A percentile compares a stretch with the other conserved stretches of the same genome.
These are phyloP conservation scores for Napeogenes sylphis DNA, from an alignment of 2,888 invertebrate genomes.

Conservation along the genomic window DNA sequence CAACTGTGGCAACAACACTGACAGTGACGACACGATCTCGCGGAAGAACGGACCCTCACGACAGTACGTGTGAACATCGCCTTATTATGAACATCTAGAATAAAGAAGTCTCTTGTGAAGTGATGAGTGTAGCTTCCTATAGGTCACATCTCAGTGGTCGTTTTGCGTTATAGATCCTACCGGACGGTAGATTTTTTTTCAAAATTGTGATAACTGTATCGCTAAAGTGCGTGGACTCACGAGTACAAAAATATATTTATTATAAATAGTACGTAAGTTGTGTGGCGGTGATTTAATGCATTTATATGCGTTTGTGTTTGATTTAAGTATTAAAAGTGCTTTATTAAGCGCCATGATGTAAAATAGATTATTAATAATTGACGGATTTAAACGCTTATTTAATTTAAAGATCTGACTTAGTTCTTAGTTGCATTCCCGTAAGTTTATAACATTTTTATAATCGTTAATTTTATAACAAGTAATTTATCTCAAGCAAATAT, in stretches of 20 bases:
- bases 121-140: not conserved
- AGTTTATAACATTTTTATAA: not conserved
- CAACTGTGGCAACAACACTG: slow-evolving; percentile 67
- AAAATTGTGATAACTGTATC: slow-evolving; percentile 51
- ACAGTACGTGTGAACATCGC: slow-evolving; percentile 58
- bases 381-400: slow-evolving; percentile 22
- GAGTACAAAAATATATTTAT: slow-evolving; percentile 59
- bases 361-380: not conserved
- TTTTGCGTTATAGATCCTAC: slow-evolving; percentile 16
- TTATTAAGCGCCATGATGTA: slow-evolving; percentile 9
- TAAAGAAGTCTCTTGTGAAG: slow-evolving; percentile 13
- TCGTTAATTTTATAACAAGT: not conserved
- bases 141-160: no score
- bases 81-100: slow-evolving; percentile 3
- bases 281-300: slow-evolving; percentile 21
- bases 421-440: slow-evolving; percentile 19
- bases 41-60: slow-evolving; percentile 64
- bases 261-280: slow-evolving; percentile 19
- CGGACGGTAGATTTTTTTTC: slow-evolving; percentile 9
- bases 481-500: not conserved
- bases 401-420: slow-evolving; percentile 26
- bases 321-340: slow-evolving; percentile 10
- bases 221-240: slow-evolving; percentile 50
- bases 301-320: slow-evolving; percentile 25
- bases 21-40: slow-evolving; percentile 62